Conservation (phyloP, 2,113 vertebrate species). For the Anseranas semipalmata region DNA sequence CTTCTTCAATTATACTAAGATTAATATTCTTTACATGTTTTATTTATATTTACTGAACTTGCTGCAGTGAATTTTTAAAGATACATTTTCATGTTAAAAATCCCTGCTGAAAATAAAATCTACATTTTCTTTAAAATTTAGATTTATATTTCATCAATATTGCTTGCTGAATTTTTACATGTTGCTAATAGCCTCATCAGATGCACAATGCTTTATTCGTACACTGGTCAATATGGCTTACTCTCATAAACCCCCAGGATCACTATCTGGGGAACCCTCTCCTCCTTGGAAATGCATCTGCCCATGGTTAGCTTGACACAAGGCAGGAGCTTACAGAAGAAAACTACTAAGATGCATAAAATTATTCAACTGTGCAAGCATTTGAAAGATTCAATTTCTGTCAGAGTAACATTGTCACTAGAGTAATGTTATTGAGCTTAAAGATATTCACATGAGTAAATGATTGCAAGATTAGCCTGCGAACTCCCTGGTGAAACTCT, state of each 20-base stretch:
- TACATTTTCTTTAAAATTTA: conserved; percentile 5
- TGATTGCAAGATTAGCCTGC: background rate
- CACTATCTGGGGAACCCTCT: background rate
- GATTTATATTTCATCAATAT: background rate
- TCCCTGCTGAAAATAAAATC: background rate
- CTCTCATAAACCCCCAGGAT: background rate
- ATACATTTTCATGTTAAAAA: conserved; percentile 7
- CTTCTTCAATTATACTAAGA: conserved; percentile 67
- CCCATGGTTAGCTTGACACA: background rate
- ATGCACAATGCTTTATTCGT: background rate
- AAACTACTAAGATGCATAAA: background rate
- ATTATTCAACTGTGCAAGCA: background rate
- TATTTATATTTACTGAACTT: conserved; percentile 61
- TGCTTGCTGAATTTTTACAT: background rate
- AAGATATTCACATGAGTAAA: background rate
- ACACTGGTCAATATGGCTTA: background rate
- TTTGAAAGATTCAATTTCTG: background rate
- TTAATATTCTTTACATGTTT: conserved; percentile 64
- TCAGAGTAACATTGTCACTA: background rate
- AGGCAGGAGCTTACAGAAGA: background rate
- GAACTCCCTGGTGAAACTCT: background rate
- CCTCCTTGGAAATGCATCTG: background rate
- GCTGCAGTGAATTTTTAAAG: conserved; percentile 30
- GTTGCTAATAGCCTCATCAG: background rate
- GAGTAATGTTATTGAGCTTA: background rate